Evolutionary conservation across 2,113 vertebrate genomes (phyloP), one percentile per base, ranked within the genome.

Genomic region (Hippocampus zosterae): DNA sequence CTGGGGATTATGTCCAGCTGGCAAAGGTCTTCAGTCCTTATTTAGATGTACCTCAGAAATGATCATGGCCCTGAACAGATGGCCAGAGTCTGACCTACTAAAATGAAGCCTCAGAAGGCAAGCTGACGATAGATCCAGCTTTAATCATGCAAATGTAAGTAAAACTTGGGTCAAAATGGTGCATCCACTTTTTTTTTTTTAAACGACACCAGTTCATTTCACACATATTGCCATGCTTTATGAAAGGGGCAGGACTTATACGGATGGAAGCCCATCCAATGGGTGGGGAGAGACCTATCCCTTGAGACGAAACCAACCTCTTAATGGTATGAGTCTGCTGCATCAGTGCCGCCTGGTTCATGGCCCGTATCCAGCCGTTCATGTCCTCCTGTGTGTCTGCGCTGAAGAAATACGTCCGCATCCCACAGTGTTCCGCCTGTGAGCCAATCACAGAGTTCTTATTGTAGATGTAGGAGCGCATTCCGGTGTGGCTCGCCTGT

Each of bases 341-440:
- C 94, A 98, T 94, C 87, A 96, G 95, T 5, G 96, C 95, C 52
- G 96, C 95, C 89, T 98, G 95, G 85, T 98, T 99, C 97, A 98
- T 98, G 83, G 95, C 96, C 75, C 92, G 90, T 85, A 98, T 93
- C 97, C 97, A 99, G 69, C 93, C 91, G 29, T 94, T 99, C 96
- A 98, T 96, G 79, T 99, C 97, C 87, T 99, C 97, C 69, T 93
- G 94, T 44, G 97, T 98, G 83, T 99, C 97, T 0, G 97, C 97
- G 60, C 97, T 98, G 93, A 99, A 98, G 93, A 93, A 98, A 90
- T 99, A 99, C 0, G 97, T 99, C 85, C 97, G 87, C 96, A 98
- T 97, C 85, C 95, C 95, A 0, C 94, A 93, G 87, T 96, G 94
- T 88, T 98, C 96, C 0, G 93, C 93, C 90, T 95, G 96, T 19